Evolutionary conservation across 1,140 invertebrate genomes (phyloP).

Genomic region (Drosophila repletoides): DNA sequence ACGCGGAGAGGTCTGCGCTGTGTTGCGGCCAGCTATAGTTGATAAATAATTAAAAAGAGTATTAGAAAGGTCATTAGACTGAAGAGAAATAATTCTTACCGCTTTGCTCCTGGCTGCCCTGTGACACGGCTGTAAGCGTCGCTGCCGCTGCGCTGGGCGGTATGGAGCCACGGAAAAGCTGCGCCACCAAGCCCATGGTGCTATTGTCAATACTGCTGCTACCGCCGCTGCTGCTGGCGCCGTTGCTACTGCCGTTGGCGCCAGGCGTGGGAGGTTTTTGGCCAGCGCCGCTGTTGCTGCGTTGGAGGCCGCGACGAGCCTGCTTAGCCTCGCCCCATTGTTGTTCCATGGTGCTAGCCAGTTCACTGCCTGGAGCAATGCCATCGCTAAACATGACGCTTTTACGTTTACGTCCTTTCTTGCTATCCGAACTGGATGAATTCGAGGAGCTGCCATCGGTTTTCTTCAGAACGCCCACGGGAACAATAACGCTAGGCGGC

Average conservation of each 20-base stretch:
- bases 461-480: slow-evolving; percentile 91
- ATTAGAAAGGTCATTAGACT: no score
- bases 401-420: slow-evolving; percentile 85
- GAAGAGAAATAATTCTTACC: no score
- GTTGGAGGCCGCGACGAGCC: slow-evolving; percentile 53
- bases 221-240: neutral
- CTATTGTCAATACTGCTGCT: slow-evolving; percentile 23
- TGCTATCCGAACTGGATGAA: slow-evolving; percentile 75
- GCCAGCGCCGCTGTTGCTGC: slow-evolving; percentile 36
- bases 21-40: slow-evolving; percentile 36
- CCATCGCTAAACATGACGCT: slow-evolving; percentile 96
- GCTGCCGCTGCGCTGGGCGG: slow-evolving; percentile 70
- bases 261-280: slow-evolving; percentile 70
- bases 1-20: slow-evolving; percentile 59
- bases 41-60: neutral
- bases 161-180: slow-evolving; percentile 76
- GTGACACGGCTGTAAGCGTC: slow-evolving; percentile 51
- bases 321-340: slow-evolving; percentile 75
- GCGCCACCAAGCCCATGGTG: slow-evolving; percentile 69
- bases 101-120: slow-evolving; percentile 26
- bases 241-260: slow-evolving; percentile 1
- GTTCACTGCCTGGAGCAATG: slow-evolving; percentile 94
- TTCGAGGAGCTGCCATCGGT: slow-evolving; percentile 84
- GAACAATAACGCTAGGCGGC: slow-evolving; percentile 91
- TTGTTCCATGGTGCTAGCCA: slow-evolving; percentile 86